Evolutionary conservation across 1,140 invertebrate genomes (phyloP), one percentile per base, ranked within the genome.

Genomic region (Brachionus plicatilis): DNA sequence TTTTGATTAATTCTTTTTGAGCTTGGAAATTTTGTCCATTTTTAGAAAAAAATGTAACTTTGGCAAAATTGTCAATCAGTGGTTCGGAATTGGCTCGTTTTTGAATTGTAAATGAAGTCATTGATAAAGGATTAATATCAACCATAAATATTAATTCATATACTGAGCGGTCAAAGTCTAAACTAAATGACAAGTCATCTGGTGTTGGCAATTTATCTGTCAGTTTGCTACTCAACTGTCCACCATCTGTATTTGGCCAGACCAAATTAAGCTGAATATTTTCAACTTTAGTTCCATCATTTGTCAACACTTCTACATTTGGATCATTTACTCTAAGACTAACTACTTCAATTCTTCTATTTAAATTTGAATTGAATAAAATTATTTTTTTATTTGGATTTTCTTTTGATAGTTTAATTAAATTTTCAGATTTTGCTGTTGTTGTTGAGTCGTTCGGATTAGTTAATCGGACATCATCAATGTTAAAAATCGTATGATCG

Each of bases 391-490:
- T 27, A 3, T 65, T 9, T 41, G 84, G 56, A 24, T 60, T 41
- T 60, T 33, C 84, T 20, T 66, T 66, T 47, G 43, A 29, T 8
- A 20, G 11, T n/a, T 84, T 82, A 12, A 82, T 29, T 12, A 43
- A 47, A 27, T 11, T 17, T 0, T 86, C 85, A n/a, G 84, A 78
- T 20, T 7, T 37, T 37, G 27, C 2, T 29, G 85, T 47, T 9
- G 56, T 24, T 41, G 86, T 85, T 27, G 83, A 24, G 6, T 86
- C 24, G 87, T 76, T 60, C 85, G 53, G 47, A 87, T 85, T 29
- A 86, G 85, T 65, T 84, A 80, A 45, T 79, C 85, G 80, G 9
- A 47, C 37, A 45, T 86, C 85, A 20, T 84, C 82, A 45, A 85
- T 76, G 9, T 83, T 56, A 29, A 86, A 78, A 20, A 75, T 27